phyloP scores from a whole-genome alignment of 1,140 invertebrate species.

The Solenopsis fugax region DNA sequence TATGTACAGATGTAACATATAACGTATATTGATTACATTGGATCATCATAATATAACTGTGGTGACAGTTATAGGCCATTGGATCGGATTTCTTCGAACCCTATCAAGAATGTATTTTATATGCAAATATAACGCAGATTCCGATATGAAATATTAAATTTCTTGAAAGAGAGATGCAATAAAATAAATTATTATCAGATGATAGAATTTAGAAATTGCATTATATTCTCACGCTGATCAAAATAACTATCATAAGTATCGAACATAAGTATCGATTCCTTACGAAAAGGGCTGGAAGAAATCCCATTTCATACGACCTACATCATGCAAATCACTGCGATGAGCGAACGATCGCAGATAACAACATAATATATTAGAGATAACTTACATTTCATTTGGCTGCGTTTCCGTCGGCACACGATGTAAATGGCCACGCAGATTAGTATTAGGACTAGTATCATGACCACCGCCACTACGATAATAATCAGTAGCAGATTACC shows the following conservation, averaged over 20 bases:
- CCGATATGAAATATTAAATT: neutral
- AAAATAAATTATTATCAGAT: conserved; percentile 15
- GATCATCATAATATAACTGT: conserved; percentile 9
- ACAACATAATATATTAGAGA: conserved; percentile 37
- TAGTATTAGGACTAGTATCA: conserved; percentile 92
- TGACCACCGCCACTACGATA: conserved; percentile 90
- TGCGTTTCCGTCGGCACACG: conserved; percentile 92
- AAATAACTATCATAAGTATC: neutral
- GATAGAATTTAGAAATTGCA: neutral
- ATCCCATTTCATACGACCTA: conserved; percentile 22
- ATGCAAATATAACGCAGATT: neutral
- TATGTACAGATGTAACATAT: conserved; percentile 19
- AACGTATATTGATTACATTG: neutral
- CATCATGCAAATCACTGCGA: conserved; percentile 65
- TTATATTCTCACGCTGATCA: neutral
- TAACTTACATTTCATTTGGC: conserved; percentile 95
- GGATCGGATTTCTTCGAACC: conserved; percentile 50
- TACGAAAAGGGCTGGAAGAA: conserved; percentile 37
- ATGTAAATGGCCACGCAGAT: conserved; percentile 94
- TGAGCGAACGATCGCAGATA: conserved; percentile 61
- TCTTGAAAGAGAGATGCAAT: neutral
- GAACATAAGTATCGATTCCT: neutral
- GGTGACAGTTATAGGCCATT: neutral
- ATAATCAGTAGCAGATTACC: conserved; percentile 93
- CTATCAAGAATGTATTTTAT: conserved; percentile 1